These are phyloP conservation scores for Elephas maximus DNA, from an alignment of 2,113 vertebrate genomes.

Conservation along the genomic window DNA sequence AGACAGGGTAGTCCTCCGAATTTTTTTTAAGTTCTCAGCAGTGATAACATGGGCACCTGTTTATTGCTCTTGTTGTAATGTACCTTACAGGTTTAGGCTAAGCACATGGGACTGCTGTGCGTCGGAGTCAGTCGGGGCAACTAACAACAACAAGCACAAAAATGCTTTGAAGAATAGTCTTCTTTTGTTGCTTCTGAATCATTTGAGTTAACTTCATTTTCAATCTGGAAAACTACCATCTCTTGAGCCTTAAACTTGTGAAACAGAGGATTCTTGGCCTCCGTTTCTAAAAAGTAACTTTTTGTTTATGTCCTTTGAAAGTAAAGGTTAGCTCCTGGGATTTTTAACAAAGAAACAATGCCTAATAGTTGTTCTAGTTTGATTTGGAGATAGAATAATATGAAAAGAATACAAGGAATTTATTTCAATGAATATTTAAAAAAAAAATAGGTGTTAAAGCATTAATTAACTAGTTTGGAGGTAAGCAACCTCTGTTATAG, in stretches of 20 bases:
- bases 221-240: background rate
- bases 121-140: background rate
- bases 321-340: background rate
- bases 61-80: constrained; percentile 16
- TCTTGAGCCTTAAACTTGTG: constrained; percentile 7
- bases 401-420: background rate
- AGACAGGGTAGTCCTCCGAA: background rate
- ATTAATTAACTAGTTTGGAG: background rate
- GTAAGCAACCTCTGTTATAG: background rate
- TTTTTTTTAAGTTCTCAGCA: background rate
- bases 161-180: background rate
- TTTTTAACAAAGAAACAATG: constrained; percentile 50
- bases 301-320: background rate
- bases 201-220: constrained; percentile 2
- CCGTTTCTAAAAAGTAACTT: constrained; percentile 41
- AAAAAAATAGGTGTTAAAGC: background rate
- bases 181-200: constrained; percentile 8
- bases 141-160: background rate
- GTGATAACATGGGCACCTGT: background rate
- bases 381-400: background rate
- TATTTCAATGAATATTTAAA: constrained; percentile 29
- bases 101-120: background rate
- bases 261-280: constrained; percentile 5
- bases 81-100: background rate
- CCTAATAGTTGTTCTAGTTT: background rate